Percentiles rank a stretch among this genome's conserved stretches.
These are phyloP conservation scores for Catostomus latipinnis DNA, from an alignment of 2,797 vertebrate genomes.

Conservation along the genomic window DNA sequence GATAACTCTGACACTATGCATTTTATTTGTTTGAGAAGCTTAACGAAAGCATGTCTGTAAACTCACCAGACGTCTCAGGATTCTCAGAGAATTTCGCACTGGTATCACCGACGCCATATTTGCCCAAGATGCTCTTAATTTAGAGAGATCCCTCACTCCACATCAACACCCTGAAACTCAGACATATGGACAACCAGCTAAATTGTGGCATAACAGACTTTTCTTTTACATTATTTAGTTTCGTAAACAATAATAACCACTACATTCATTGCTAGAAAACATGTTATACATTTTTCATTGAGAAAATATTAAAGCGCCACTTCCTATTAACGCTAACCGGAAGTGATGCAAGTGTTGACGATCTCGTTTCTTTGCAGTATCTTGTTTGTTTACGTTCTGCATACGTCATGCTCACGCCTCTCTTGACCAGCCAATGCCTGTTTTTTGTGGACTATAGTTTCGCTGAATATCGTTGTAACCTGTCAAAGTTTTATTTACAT, in stretches of 20 bases:
- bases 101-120: constrained; percentile 89
- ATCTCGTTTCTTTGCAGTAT: not conserved
- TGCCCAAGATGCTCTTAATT: not conserved
- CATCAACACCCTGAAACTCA: not conserved
- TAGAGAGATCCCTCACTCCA: not conserved
- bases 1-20: not conserved
- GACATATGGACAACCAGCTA: not conserved
- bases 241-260: not conserved
- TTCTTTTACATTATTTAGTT: not conserved
- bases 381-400: not conserved
- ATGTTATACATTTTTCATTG: not conserved
- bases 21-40: not conserved
- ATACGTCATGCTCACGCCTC: constrained; percentile 10
- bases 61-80: constrained; percentile 82
- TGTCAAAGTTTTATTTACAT: too few species aligned
- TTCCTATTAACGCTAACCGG: not conserved
- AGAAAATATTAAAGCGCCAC: not conserved
- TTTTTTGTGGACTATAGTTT: too few species aligned
- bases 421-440: constrained; percentile 17
- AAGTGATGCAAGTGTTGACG: not conserved
- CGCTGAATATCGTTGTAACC: too few species aligned
- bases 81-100: constrained; percentile 65
- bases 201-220: not conserved
- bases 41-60: not conserved
- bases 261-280: not conserved